Base-by-base conservation (phyloP, 2,888 invertebrate species). In the Physocephala rufipes region DNA sequence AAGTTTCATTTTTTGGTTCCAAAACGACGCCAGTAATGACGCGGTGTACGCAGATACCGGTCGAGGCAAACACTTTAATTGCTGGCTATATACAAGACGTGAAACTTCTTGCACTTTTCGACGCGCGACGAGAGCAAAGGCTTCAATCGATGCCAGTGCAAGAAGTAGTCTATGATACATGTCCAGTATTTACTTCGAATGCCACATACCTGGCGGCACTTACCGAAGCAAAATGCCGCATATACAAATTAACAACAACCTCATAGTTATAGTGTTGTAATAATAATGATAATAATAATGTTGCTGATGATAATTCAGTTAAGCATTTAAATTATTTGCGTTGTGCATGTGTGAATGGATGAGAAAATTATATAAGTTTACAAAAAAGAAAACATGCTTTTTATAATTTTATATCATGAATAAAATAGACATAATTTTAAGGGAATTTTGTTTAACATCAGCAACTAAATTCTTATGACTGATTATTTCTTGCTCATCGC, bases 1-100 rank as follows among this genome's bases (percentile, higher is more conserved):
- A 89, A 53, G 89, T 90, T 58, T 89, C 89, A 0, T 90, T 94
- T 74, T 87, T 88, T 55, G 94, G 93, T 0, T 93, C 94, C 0
- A 86, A 87, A 1, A 87, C 89, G 43, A 91, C 92, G 24, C 90
- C 91, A 1, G 80, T 91, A 0, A 88, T 95, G 84, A 90, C 93
- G 0, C 82, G 86, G 7, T 83, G 83, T 63, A 79, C 85, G 0
- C 85, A 85, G 70, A 77, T 86, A 63, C 73, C 75, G 9, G 79
- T 84, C 5, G 89, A 90, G 0, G 86, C 89, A 3, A 88, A 90
- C 13, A 87, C 89, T 12, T 88, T 92, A 80, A 89, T 93, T 0
- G 91, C 92, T 0, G 92, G 92, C 0, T 91, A 93, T 78, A 90
- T 94, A 72, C 95, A 95, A 83, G 90, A 91, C 67, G 90, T 88